A percentile compares a stretch with the other conserved stretches of the same genome.
Evolutionary conservation across 2,113 vertebrate species (phyloP).

Genomic region (Campylomormyrus tamandua): DNA sequence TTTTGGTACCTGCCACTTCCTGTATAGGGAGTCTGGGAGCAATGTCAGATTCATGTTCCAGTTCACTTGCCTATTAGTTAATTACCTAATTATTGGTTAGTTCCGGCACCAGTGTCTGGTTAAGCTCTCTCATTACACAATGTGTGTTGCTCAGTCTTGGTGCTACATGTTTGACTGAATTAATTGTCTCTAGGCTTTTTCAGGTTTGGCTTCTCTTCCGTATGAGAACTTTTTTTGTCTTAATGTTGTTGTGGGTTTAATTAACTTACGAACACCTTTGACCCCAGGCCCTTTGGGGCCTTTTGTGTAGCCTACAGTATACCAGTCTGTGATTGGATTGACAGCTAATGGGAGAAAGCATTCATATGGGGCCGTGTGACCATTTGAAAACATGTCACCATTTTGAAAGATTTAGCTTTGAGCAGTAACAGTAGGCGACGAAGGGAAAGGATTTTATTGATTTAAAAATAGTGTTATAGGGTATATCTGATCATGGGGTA

Average conservation of each 20-base stretch:
- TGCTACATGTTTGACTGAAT: neutral
- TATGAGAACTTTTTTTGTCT: neutral
- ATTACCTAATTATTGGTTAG: neutral
- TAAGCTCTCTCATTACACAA: neutral
- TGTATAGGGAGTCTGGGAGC: neutral
- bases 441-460: neutral
- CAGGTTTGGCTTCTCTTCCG: neutral
- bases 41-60: neutral
- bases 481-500: neutral
- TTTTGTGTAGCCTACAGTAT: neutral
- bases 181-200: neutral
- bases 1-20: neutral
- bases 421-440: neutral
- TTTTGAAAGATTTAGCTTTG: neutral
- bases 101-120: neutral
- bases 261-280: neutral
- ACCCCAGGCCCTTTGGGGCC: neutral
- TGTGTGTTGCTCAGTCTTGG: neutral
- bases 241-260: neutral
- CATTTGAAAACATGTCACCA: neutral
- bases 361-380: neutral
- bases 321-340: neutral
- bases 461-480: neutral
- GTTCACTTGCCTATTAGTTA: neutral
- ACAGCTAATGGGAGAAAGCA: neutral